A percentile compares a stretch with the other conserved stretches of the same genome.
Conservation (phyloP, 53 echinoderm and acorn worm species). For the Echinometra lucunter region DNA sequence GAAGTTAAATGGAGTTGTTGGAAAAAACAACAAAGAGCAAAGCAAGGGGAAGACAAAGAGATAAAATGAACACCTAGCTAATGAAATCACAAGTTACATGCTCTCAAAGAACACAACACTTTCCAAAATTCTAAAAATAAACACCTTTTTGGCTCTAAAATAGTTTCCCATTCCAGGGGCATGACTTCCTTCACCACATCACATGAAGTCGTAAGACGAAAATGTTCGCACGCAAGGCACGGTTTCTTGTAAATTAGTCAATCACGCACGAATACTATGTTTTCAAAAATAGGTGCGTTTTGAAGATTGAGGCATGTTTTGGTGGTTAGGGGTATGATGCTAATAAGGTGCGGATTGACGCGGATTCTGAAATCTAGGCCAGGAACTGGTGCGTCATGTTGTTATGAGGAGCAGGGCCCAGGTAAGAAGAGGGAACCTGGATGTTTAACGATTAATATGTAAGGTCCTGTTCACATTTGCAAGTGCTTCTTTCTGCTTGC, state of each 20-base stretch:
- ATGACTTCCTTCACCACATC: slow-evolving; percentile 6
- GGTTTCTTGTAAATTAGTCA: slow-evolving; percentile 5
- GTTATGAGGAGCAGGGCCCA: slow-evolving; percentile 53
- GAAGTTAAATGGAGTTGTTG: too few species aligned
- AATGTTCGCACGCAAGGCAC: neutral
- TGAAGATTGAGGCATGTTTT: slow-evolving; percentile 23
- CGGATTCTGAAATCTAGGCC: slow-evolving; percentile 39
- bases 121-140: slow-evolving; percentile 14
- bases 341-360: slow-evolving; percentile 46
- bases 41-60: neutral
- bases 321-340: slow-evolving; percentile 14
- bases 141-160: neutral
- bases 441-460: neutral
- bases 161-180: slow-evolving; percentile 5
- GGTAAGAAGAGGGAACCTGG: slow-evolving; percentile 19
- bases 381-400: slow-evolving; percentile 55
- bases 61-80: neutral
- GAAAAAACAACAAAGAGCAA: neutral
- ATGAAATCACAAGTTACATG: neutral
- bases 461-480: neutral
- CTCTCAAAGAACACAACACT: neutral
- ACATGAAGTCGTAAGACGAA: neutral
- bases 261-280: neutral
- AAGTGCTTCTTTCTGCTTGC: neutral
- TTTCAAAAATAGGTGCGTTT: slow-evolving; percentile 23